A percentile compares a stretch with the other conserved stretches of the same genome.
phyloP scores from a whole-genome alignment of 2,113 vertebrate genomes.

The Labeo catla region DNA sequence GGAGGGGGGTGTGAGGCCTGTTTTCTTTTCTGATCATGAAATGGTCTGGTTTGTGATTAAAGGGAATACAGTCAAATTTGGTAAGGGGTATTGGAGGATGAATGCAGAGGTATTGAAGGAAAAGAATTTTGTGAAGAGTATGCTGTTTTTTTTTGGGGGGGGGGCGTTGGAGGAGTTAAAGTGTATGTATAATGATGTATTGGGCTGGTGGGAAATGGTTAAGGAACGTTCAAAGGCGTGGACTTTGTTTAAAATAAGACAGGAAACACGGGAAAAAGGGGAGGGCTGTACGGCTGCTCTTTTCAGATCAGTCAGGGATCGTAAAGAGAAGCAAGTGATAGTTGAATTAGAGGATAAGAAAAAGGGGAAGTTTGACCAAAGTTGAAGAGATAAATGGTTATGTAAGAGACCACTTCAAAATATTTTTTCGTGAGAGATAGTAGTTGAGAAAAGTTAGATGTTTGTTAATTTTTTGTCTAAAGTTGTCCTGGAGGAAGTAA shows the following conservation, averaged over 20 bases:
- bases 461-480: neutral
- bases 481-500: neutral
- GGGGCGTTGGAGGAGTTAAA: neutral
- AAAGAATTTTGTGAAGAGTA: neutral
- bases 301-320: neutral
- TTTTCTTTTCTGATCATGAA: neutral
- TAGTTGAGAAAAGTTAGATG: neutral
- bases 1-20: neutral
- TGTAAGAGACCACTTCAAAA: neutral
- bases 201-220: neutral
- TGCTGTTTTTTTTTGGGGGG: neutral
- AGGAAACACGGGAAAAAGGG: neutral
- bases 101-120: neutral
- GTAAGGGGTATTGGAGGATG: neutral
- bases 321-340: neutral
- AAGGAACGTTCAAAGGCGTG: neutral
- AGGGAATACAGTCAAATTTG: neutral
- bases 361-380: neutral
- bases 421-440: neutral
- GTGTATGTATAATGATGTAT: neutral
- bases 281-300: neutral
- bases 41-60: neutral
- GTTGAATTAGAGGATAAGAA: neutral
- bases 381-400: neutral
- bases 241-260: neutral